Percentiles rank a stretch among this genome's conserved stretches.
Evolutionary conservation across 2,797 vertebrate genomes (phyloP).

Genomic region (Enteromius viviparus): DNA sequence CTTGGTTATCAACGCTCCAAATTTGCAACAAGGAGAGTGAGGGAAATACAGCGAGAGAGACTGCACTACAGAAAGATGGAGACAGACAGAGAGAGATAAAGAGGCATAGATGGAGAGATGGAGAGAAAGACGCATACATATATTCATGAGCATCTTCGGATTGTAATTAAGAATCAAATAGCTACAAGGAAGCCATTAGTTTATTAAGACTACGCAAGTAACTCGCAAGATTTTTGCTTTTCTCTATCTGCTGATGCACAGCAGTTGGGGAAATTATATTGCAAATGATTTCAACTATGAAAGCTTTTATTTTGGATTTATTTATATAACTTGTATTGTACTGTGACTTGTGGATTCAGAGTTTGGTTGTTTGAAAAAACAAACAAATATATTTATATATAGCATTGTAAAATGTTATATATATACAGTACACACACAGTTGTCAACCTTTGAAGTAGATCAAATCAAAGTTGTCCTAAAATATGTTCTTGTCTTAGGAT

Average conservation of each 20-base stretch:
- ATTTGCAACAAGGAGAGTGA: conserved; percentile 64
- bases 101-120: conserved; percentile 55
- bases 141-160: conserved; percentile 58
- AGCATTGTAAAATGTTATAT: not conserved
- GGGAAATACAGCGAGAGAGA: conserved; percentile 21
- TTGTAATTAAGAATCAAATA: conserved; percentile 60
- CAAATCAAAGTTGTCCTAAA: too few species aligned
- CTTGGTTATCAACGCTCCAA: conserved; percentile 74
- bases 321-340: too few species aligned
- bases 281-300: not conserved
- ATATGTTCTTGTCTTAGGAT: too few species aligned
- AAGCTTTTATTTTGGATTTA: too few species aligned
- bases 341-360: not conserved
- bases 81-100: conserved; percentile 34
- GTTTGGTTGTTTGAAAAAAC: not conserved
- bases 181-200: conserved; percentile 54
- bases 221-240: not conserved
- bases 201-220: conserved; percentile 17
- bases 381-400: too few species aligned
- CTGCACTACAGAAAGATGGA: conserved; percentile 11
- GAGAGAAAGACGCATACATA: conserved; percentile 45
- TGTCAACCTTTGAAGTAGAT: too few species aligned
- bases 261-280: not conserved
- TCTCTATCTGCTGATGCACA: not conserved
- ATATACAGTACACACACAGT: not conserved